Conservation (phyloP, 2,797 vertebrate genomes). For the Brotogeris chrysoptera region DNA sequence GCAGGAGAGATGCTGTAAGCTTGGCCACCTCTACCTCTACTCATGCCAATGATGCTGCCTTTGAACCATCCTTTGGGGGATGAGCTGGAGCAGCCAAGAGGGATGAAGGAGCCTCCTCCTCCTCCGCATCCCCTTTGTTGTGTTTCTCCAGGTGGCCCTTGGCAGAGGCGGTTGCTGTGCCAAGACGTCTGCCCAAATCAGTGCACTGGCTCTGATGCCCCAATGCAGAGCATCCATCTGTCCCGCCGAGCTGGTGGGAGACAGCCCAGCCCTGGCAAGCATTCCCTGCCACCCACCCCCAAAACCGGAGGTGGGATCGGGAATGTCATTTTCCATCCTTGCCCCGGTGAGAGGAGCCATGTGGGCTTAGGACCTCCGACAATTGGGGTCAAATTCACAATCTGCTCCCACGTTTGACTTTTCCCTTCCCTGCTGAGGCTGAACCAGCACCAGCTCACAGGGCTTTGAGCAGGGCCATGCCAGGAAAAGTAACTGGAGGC, state of each 20-base stretch:
- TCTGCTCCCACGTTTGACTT: neutral
- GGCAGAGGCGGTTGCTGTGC: neutral
- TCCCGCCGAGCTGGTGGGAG: fast-evolving
- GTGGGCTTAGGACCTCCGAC: neutral
- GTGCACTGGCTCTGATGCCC: neutral
- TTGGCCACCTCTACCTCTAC: neutral
- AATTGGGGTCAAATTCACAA: neutral
- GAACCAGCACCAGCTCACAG: fast-evolving
- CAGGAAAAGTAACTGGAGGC: neutral
- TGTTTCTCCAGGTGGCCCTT: neutral
- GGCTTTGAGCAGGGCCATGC: neutral
- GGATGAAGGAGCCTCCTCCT: neutral
- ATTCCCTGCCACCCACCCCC: neutral
- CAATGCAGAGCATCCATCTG: neutral
- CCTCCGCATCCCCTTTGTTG: neutral
- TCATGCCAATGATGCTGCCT: fast-evolving
- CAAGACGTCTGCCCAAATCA: constrained; percentile 7
- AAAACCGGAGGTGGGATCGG: fast-evolving
- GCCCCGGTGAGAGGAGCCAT: neutral
- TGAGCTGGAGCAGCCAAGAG: neutral
- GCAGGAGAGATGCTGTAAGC: neutral
- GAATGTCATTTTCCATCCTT: neutral
- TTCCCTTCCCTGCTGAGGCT: neutral
- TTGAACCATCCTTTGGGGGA: neutral
- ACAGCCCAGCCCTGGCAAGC: neutral